A percentile compares a stretch with the other conserved stretches of the same genome.
These are phyloP conservation scores for Mantis religiosa DNA, from an alignment of 2,888 invertebrate genomes.

Conservation along the genomic window DNA sequence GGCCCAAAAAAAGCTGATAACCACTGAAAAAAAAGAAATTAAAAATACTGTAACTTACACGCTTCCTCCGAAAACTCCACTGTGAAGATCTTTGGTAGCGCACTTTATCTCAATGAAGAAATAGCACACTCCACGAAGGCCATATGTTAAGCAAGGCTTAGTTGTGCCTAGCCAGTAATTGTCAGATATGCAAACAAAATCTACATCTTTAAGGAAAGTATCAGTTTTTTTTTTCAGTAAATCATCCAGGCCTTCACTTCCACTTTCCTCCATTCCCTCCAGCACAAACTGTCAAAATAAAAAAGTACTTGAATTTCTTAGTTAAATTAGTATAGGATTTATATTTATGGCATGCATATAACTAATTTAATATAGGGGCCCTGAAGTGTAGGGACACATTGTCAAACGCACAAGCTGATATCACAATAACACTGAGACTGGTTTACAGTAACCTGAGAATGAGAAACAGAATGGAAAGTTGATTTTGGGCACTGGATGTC, in stretches of 20 bases:
- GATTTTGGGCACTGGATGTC: too few relatives aligned
- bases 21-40: too few relatives aligned
- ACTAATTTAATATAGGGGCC: too few relatives aligned
- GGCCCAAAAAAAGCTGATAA: too few relatives aligned
- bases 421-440: too few relatives aligned
- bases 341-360: too few relatives aligned
- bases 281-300: constrained; percentile 67
- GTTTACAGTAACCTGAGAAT: too few relatives aligned
- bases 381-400: too few relatives aligned
- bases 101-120: constrained; percentile 85
- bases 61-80: constrained; percentile 92
- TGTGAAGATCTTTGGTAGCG: constrained; percentile 89
- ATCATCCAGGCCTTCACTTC: constrained; percentile 92
- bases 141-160: constrained; percentile 97
- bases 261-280: constrained; percentile 98
- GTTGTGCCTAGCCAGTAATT: constrained; percentile 97
- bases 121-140: constrained; percentile 88
- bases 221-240: constrained; percentile 67
- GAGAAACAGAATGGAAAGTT: too few relatives aligned
- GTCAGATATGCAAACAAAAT: constrained; percentile 96
- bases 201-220: constrained; percentile 75
- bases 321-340: too few relatives aligned
- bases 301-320: neutral
- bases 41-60: constrained; percentile 59
- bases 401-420: too few relatives aligned